Base-by-base conservation (phyloP, 1,140 invertebrate species). In the Papilio polytes region DNA sequence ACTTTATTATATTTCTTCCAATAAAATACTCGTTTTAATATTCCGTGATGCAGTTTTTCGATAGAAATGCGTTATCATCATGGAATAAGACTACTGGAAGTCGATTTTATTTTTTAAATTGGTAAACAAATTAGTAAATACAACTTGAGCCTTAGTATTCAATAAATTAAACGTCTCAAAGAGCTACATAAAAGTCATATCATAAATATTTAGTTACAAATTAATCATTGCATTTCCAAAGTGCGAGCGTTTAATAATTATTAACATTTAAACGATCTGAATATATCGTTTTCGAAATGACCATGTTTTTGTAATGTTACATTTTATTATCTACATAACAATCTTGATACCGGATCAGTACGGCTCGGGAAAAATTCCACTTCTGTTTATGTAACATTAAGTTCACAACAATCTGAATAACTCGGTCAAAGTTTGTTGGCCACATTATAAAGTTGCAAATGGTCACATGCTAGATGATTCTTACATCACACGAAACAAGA, bases 351-450 rank as follows among this genome's bases (percentile, higher is more conserved):
- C 74, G 74, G 46, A 51, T 74, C 12, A 8, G n/a, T 76, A 76
- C 13, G 20, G 15, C 48, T 46, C 53, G 48, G 53, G 74, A 76
- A 76, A 76, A 26, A 53, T 53, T 76, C 48, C 74, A 53, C 48
- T 26, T 46, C 22, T 4, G 46, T 53, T 76, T 76, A 53, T 53
- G 22, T 76, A 53, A 76, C 15, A 76, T 48, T 76, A 76, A 76
- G 74, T 76, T 76, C 74, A 53, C 74, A 48, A 48, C 44, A 76
- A 74, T 51, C 20, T 53, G 26, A 53, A 22, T 76, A 53, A 51
- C 48, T 76, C 44, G 44, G 44, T 76, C 44, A 76, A 70, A 70
- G 63, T 76, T 53, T 76, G 26, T 53, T 51, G 20, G 20, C 22
- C 74, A 53, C 48, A n/a, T 74, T 48, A 13, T 70, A 70, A 70